Evolutionary conservation across 2,888 invertebrate species (phyloP), one percentile per base, ranked within the genome.

Genomic region (Apotomis capreana): DNA sequence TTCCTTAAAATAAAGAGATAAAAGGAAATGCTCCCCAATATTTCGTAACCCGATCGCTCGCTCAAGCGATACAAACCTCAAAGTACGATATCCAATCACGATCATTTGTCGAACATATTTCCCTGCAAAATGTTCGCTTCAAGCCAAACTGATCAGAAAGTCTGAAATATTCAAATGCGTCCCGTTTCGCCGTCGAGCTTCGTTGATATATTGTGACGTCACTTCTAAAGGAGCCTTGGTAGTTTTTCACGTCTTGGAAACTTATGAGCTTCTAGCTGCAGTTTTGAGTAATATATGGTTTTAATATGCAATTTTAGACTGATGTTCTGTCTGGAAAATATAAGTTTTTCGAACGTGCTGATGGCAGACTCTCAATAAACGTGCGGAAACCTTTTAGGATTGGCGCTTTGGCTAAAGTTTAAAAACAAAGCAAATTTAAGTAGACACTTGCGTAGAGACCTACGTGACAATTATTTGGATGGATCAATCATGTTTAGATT

Each of bases 201-300:
- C 55, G 55, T 61, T 76, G 79, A 79, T 78, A 74, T 76, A 79
- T 80, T 74, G 71, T 76, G 75, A 78, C 76, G 80, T 80, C 76
- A 77, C 74, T 74, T 69, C 69, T 64, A 51, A 71, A 69, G 76
- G 70, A 71, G 71, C 68, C 75, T 63, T 60, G 70, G 64, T 72
- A 73, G 75, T 80, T 75, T 76, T 78, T 79, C 72, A 80, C 73
- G 79, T 80, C 79, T 61, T 62, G 70, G 40, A 70, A 77, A 79
- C 73, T 79, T 79, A 80, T 78, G 79, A 78, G 71, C n/a, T 62
- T 64, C 68, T 74, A 78, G 75, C 69, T 68, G 69, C 65, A 37
- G 65, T 71, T 36, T 64, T 74, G 79, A 79, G 68, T 76, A 76
- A 80, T 77, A 73, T 76, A 74, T 13, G 51, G 52, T 40, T 68